phyloP scores from a whole-genome alignment of 1,140 invertebrate species.

The Sinonovacula constricta region DNA sequence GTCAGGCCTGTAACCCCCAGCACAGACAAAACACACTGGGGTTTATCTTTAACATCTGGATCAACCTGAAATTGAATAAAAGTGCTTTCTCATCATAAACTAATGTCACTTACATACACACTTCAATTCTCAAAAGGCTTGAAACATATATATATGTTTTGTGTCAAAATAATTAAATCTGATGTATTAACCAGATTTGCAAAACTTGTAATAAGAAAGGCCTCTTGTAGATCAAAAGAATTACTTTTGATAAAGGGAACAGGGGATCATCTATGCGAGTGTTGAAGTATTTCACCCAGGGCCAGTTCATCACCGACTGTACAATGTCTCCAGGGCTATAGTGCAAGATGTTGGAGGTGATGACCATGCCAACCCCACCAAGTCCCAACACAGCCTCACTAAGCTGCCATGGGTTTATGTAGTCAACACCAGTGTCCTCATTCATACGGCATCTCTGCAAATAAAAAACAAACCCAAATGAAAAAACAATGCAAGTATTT shows the following conservation, averaged over 20 bases:
- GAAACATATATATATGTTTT: too few relatives aligned
- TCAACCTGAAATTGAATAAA: slow-evolving; percentile 46
- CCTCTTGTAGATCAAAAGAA: too few relatives aligned
- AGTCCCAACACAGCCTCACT: slow-evolving; percentile 66
- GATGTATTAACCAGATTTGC: too few relatives aligned
- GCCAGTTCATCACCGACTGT: slow-evolving; percentile 61
- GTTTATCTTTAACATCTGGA: slow-evolving; percentile 36
- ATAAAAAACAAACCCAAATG: too few relatives aligned
- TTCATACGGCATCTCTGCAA: slow-evolving; percentile 75
- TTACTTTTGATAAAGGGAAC: slow-evolving; percentile 46
- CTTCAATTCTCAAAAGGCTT: too few relatives aligned
- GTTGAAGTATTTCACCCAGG: slow-evolving; percentile 63
- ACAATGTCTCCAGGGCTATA: slow-evolving; percentile 66
- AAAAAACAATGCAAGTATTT: too few relatives aligned
- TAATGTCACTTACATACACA: too few relatives aligned
- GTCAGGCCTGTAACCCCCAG: slow-evolving; percentile 70
- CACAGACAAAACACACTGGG: slow-evolving; percentile 62
- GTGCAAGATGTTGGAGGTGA: slow-evolving; percentile 42
- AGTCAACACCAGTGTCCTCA: slow-evolving; percentile 70
- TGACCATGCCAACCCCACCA: slow-evolving; percentile 68
- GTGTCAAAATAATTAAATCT: too few relatives aligned
- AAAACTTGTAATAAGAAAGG: too few relatives aligned
- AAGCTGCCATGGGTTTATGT: slow-evolving; percentile 64
- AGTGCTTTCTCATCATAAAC: too few relatives aligned
- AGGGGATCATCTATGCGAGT: slow-evolving; percentile 33